phyloP scores from a whole-genome alignment of 2,797 vertebrate genomes.

The Microcaecilia unicolor region DNA sequence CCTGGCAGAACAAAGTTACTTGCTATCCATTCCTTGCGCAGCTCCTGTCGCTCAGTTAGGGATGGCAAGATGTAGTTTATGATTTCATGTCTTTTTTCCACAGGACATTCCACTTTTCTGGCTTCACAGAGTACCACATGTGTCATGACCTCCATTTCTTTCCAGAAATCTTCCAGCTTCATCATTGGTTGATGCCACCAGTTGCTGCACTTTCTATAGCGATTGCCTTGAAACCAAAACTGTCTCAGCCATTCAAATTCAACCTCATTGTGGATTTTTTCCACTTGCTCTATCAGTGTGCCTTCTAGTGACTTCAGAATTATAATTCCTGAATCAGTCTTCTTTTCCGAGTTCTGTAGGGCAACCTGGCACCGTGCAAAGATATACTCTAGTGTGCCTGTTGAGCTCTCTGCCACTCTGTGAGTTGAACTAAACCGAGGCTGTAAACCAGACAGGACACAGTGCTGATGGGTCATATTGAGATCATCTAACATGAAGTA shows the following conservation, averaged over 20 bases:
- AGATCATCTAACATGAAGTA: constrained; percentile 93
- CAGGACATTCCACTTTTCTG: constrained; percentile 55
- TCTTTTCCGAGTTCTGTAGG: constrained; percentile 69
- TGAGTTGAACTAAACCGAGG: too few species aligned
- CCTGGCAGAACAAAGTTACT: too few species aligned
- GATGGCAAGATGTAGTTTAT: constrained; percentile 63
- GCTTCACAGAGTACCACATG: constrained; percentile 72
- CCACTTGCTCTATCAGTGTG: constrained; percentile 65
- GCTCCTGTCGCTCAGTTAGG: constrained; percentile 74
- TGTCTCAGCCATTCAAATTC: constrained; percentile 95
- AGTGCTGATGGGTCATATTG: too few species aligned
- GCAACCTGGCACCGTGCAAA: constrained; percentile 69
- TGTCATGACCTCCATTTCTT: constrained; percentile 87
- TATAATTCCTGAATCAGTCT: constrained; percentile 48
- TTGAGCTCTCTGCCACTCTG: too few species aligned
- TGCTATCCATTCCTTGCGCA: constrained; percentile 80
- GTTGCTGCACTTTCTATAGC: constrained; percentile 78
- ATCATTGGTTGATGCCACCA: constrained; percentile 89
- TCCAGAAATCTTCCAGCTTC: constrained; percentile 81
- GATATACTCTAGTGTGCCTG: constrained; percentile 84
- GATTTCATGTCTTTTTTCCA: constrained; percentile 67
- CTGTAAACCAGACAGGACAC: too few species aligned
- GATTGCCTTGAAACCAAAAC: constrained; percentile 93
- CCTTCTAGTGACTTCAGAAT: constrained; percentile 68
- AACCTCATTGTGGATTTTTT: constrained; percentile 95